Conservation (phyloP, 2,113 vertebrate species). For the Balaeniceps rex region DNA sequence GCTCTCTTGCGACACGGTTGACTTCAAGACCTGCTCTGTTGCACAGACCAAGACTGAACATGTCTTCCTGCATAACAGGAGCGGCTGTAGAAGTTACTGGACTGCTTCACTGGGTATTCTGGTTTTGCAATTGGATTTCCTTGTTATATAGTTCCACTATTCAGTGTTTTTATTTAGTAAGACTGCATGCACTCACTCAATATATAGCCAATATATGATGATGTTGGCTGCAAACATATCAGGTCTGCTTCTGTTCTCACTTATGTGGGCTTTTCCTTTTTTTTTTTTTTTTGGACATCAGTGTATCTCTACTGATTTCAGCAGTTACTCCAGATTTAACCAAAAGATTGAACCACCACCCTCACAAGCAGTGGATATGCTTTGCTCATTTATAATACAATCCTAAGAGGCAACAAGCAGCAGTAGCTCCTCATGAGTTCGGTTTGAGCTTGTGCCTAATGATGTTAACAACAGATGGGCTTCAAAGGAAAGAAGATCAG, state of each 20-base stretch:
- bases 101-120: slow-evolving; percentile 74
- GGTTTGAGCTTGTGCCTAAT: neutral
- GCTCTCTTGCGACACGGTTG: slow-evolving; percentile 74
- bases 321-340: neutral
- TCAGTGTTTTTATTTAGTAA: neutral
- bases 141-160: neutral
- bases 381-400: neutral
- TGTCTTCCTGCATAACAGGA: slow-evolving; percentile 75
- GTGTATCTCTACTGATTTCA: neutral
- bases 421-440: neutral
- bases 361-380: rapidly evolving
- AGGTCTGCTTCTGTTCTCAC: neutral
- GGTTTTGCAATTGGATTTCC: neutral
- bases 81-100: slow-evolving; percentile 81
- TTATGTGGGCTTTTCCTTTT: neutral
- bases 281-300: neutral
- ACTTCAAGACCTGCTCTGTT: slow-evolving; percentile 85
- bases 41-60: slow-evolving; percentile 68
- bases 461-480: neutral
- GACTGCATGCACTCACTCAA: neutral
- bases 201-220: too few species aligned
- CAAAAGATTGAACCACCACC: neutral
- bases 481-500: neutral
- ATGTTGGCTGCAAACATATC: neutral
- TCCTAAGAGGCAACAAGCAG: neutral